phyloP scores from a whole-genome alignment of 2,113 vertebrate species.

The Pleuronectes platessa region DNA sequence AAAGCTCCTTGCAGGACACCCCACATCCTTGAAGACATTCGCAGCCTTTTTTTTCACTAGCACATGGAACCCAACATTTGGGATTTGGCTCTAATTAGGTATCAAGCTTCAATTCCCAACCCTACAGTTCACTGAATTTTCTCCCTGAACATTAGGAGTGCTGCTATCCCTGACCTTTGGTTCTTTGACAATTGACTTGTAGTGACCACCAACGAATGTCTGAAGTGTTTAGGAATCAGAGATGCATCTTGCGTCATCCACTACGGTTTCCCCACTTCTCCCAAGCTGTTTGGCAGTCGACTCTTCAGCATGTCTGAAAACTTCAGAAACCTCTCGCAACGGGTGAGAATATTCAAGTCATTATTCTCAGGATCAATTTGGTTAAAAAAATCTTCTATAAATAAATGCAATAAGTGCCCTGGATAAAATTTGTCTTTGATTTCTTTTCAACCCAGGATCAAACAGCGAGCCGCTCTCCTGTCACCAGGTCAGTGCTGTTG shows the following conservation, averaged over 20 bases:
- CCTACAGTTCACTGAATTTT: no score
- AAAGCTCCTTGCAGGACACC: no score
- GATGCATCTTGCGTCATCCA: slow-evolving; percentile 92
- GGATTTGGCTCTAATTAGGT: no score
- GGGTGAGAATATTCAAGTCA: slow-evolving; percentile 71
- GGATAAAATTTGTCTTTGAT: not conserved
- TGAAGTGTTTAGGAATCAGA: slow-evolving; percentile 82
- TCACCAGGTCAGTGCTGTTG: slow-evolving; percentile 85
- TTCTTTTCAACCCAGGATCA: slow-evolving; percentile 48
- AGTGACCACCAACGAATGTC: slow-evolving; percentile 89
- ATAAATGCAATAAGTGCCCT: fast-evolving
- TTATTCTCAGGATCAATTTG: not conserved
- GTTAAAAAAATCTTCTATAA: not conserved
- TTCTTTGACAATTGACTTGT: slow-evolving; percentile 7
- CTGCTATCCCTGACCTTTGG: not conserved
- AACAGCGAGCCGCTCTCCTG: slow-evolving; percentile 15
- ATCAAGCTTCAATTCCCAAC: no score
- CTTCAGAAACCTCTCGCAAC: slow-evolving; percentile 79
- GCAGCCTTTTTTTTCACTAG: no score
- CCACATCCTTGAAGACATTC: no score
- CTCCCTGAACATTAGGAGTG: not conserved
- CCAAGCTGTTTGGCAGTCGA: slow-evolving; percentile 84
- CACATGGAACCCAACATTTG: no score
- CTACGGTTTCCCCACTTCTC: slow-evolving; percentile 88
- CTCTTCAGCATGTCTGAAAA: slow-evolving; percentile 86